Evolutionary conservation across 2,888 invertebrate genomes (phyloP).

Genomic region (Pachymerium ferrugineum): DNA sequence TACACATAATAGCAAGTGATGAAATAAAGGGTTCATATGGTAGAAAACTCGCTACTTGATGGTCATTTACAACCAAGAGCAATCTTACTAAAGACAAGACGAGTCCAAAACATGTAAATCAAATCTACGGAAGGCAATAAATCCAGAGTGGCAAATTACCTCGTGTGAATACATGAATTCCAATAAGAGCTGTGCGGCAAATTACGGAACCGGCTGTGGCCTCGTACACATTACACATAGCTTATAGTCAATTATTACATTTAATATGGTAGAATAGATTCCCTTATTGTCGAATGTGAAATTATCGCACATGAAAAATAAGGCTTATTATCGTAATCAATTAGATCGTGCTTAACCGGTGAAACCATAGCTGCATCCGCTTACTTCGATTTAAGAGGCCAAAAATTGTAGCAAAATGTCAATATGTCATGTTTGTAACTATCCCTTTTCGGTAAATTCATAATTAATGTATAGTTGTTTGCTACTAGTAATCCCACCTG

Average conservation of each 20-base stretch:
- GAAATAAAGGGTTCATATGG: too few species aligned
- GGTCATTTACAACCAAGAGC: neutral
- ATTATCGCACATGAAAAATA: neutral
- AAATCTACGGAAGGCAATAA: neutral
- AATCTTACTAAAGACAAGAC: neutral
- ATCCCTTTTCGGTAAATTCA: too few species aligned
- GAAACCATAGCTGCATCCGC: neutral
- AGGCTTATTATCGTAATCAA: neutral
- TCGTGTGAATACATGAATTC: neutral
- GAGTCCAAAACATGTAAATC: constrained; percentile 1
- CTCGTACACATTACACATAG: neutral
- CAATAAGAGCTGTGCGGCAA: neutral
- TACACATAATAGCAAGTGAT: too few species aligned
- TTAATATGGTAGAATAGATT: neutral
- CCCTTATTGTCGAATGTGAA: neutral
- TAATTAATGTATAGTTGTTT: too few species aligned
- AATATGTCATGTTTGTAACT: neutral
- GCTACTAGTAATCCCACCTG: too few species aligned
- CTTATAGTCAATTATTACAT: constrained; percentile 6
- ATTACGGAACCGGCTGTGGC: constrained; percentile 4
- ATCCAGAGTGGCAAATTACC: neutral
- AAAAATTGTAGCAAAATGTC: neutral
- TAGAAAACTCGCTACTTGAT: too few species aligned
- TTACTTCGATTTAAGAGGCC: neutral
- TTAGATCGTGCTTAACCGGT: neutral